Base-by-base conservation (phyloP, 2,888 invertebrate genomes). In the Phasia obesa region DNA sequence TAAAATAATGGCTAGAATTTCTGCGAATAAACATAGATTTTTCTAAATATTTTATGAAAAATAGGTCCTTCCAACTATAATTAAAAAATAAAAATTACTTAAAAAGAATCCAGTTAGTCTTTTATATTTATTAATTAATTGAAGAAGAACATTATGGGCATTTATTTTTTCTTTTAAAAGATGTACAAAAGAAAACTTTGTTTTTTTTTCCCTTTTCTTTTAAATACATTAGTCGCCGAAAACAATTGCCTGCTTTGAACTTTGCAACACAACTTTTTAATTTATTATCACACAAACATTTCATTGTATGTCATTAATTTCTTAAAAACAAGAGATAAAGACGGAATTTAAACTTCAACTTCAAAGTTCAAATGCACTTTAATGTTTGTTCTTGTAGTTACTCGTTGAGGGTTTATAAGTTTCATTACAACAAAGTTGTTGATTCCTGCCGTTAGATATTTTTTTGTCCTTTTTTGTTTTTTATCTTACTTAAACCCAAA, bases 351-450 rank as follows among this genome's bases (percentile, higher is more conserved):
- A 64, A 64, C 19, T 17, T 35, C 4, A 31, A 74, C 57, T 35
- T 47, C 23, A 76, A 76, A 81, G 64, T 67, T 77, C 62, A 82
- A 78, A 82, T 64, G 53, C 25, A 51, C 65, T 49, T 67, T 73
- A 77, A 77, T 81, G 55, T 73, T 81, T 81, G 44, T 73, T 62
- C 57, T 69, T 77, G 47, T 57, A 62, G 60, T 69, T 27, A 21
- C n/a, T 35, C 59, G n/a, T 23, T 44, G 7, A 44, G n/a, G 47
- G 21, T 64, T 70, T 81, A 69, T 31, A 75, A 65, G 67, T 59
- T 59, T 53, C 21, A 42, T 44, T 42, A 44, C 62, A 62, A 64
- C 19, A 62, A 55, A 3, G 15, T 62, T 62, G 74, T 59, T 60
- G 60, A 49, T 65, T 60, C 42, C 53, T 49, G 38, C 38, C 57